Evolutionary conservation across 2,113 vertebrate genomes (phyloP), one percentile per base, ranked within the genome.

Genomic region (Cinclus mexicanus): DNA sequence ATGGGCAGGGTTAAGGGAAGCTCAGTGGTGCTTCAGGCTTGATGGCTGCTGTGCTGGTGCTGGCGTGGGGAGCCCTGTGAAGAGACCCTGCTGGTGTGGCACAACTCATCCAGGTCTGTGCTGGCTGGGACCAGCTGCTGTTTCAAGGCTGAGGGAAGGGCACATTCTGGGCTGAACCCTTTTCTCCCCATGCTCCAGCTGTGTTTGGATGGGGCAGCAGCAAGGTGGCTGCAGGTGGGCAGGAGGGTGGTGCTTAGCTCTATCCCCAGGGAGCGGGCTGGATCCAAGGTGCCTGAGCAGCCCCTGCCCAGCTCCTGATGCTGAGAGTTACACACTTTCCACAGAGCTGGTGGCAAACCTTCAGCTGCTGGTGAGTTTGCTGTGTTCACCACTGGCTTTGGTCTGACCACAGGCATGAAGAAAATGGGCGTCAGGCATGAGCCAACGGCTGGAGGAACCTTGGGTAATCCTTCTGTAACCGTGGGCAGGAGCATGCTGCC

Each of bases 391-490:
- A 35, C 83, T 19, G 56, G 68, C 76, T 87, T 92, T 83, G 80
- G 76, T 90, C 94, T 95, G 83, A 96, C 96, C 95, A 97, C 95
- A 97, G 86, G 96, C 89, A 97, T 93, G 96, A 95, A 87, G 60
- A 94, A 95, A 95, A 93, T 89, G 93, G 94, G 71, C 3, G 12
- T 71, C 14, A 3, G 72, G 86, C 72, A 87, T 83, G 91, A 94
- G 91, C 95, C 91, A 95, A 31, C 4, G 0, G 83, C 76, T 70
- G 86, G 83, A 93, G 89, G 59, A 96, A 7, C 89, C 47, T 78
- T 90, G 76, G 91, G 72, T 94, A 95, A 92, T 96, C 96, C 80
- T 86, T 83, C 86, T 70, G 83, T 89, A 83, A 90, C 80, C 56
- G 44, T 47, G 76, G 63, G 83, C 90, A 86, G 95, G 71, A 92